Conservation (phyloP, 2,797 vertebrate genomes). For the Philypnodon macrostomus region DNA sequence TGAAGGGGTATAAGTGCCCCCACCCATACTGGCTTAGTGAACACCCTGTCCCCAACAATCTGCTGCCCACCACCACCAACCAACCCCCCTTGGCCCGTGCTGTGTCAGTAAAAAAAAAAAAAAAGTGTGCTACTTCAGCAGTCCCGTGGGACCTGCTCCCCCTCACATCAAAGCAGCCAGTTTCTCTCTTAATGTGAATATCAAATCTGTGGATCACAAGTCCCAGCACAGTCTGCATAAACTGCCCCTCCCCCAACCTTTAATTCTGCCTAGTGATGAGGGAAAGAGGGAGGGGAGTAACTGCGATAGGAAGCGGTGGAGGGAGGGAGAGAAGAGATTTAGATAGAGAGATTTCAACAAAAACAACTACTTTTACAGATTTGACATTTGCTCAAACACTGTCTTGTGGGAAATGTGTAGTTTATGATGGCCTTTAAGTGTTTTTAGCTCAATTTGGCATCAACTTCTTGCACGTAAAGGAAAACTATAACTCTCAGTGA, state of each 20-base stretch:
- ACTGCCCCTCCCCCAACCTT: constrained; percentile 75
- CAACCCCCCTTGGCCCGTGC: constrained; percentile 49
- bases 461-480: constrained; percentile 28
- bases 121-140: constrained; percentile 78
- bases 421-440: constrained; percentile 55
- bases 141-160: constrained; percentile 68
- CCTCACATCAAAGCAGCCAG: constrained; percentile 77
- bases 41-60: constrained; percentile 63
- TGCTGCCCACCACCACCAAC: constrained; percentile 30
- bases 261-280: constrained; percentile 81
- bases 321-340: constrained; percentile 56
- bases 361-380: constrained; percentile 74
- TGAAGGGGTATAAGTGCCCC: constrained; percentile 48
- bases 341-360: constrained; percentile 59
- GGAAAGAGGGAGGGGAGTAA: constrained; percentile 71
- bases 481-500: constrained; percentile 4
- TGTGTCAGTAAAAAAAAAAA: constrained; percentile 77
- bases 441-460: constrained; percentile 53
- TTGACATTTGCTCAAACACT: constrained; percentile 68
- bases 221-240: constrained; percentile 78
- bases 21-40: constrained; percentile 52
- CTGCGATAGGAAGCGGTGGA: constrained; percentile 57
- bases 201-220: constrained; percentile 80
- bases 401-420: constrained; percentile 59
- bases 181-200: constrained; percentile 81